Conservation (phyloP, 92 coral and sea anemone genomes). For the Hydrozoanthus gracilis region DNA sequence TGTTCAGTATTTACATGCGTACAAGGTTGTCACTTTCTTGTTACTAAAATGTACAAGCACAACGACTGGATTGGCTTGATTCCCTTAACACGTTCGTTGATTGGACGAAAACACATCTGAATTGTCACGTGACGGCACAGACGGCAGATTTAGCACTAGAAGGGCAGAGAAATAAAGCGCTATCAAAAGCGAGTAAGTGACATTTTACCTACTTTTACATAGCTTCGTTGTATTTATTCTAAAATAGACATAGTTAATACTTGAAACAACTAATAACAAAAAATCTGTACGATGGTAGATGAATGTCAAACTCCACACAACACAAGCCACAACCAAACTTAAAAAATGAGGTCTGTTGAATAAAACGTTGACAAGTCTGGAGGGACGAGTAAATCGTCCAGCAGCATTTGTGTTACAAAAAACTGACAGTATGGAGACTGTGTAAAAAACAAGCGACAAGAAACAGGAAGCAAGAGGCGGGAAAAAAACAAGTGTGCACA, state of each 20-base stretch:
- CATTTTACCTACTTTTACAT: not conserved
- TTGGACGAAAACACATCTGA: constrained; percentile 23
- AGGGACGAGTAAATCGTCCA: too few species aligned
- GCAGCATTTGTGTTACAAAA: too few species aligned
- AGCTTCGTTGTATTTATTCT: not conserved
- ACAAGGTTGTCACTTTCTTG: not conserved
- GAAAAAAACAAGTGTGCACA: too few species aligned
- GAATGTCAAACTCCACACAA: constrained; percentile 29
- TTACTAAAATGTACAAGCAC: not conserved
- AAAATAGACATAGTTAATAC: not conserved
- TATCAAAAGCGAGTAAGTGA: not conserved
- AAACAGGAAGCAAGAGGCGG: too few species aligned
- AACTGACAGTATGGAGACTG: too few species aligned
- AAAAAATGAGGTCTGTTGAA: not conserved
- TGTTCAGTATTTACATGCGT: constrained; percentile 17
- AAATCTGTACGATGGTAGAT: not conserved
- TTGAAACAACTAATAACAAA: not conserved
- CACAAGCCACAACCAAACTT: not conserved
- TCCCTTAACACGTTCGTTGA: constrained; percentile 10
- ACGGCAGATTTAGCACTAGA: constrained; percentile 86
- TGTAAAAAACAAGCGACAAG: too few species aligned
- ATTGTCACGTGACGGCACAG: constrained; percentile 79
- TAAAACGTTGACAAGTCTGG: too few species aligned
- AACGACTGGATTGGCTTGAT: not conserved
- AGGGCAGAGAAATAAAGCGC: constrained; percentile 58